These are phyloP conservation scores for Calycopis cecrops DNA, from an alignment of 1,140 invertebrate genomes.

Conservation along the genomic window DNA sequence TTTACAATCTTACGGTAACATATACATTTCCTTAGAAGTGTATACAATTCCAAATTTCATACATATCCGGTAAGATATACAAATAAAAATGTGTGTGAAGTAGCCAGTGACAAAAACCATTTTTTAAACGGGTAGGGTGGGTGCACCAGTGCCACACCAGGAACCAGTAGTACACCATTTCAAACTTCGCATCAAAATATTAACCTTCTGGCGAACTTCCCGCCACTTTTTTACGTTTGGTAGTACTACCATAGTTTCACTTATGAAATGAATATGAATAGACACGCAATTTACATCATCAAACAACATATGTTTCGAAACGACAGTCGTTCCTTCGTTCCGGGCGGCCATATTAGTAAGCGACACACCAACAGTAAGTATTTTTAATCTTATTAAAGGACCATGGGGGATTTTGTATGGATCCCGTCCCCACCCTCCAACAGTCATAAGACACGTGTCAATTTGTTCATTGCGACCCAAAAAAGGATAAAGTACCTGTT, in stretches of 20 bases:
- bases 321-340: slow-evolving; percentile 15
- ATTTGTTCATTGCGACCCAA: no score
- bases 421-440: no score
- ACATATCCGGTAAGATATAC: no score
- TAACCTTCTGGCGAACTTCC: slow-evolving; percentile 5
- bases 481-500: no score
- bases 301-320: slow-evolving; percentile 3
- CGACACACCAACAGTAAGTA: slow-evolving; percentile 8
- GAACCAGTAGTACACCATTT: slow-evolving; percentile 14
- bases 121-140: no score
- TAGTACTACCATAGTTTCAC: slow-evolving; percentile 7
- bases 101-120: no score
- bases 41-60: no score
- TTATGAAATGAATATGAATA: slow-evolving; percentile 10
- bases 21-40: no score
- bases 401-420: no score
- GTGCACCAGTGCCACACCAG: slow-evolving; percentile 11
- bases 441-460: no score
- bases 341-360: slow-evolving; percentile 18
- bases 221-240: slow-evolving; percentile 15
- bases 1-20: no score
- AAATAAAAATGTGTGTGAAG: no score
- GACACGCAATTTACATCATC: slow-evolving; percentile 3
- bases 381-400: slow-evolving; percentile 16
- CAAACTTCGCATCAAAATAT: slow-evolving; percentile 5